Percentiles rank a stretch among this genome's conserved stretches.
These are phyloP conservation scores for Boloria euphrosyne DNA, from an alignment of 2,888 invertebrate genomes.

Conservation along the genomic window DNA sequence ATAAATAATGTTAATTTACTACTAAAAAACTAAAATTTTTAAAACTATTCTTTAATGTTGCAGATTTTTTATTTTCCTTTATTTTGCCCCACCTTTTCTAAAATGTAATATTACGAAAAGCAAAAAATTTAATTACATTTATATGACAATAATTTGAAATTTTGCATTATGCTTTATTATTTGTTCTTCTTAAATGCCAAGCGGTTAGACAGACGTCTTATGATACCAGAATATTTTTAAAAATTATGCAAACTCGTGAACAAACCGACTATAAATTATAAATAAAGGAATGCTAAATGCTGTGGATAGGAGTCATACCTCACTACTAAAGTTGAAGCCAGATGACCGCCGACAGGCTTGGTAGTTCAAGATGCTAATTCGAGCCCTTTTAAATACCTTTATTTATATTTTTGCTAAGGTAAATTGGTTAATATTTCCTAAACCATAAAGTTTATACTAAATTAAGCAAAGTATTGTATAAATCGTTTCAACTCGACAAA, in stretches of 20 bases:
- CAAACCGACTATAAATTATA: conserved; percentile 28
- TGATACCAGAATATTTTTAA: conserved; percentile 7
- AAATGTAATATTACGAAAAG: neutral
- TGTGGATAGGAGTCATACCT: conserved; percentile 68
- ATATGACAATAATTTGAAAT: neutral
- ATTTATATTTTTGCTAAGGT: conserved; percentile 37
- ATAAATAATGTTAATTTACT: too few species aligned
- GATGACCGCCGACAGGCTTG: conserved; percentile 71
- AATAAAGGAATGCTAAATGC: conserved; percentile 54
- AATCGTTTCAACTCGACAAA: conserved; percentile 35
- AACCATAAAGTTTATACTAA: conserved; percentile 45
- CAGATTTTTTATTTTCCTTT: too few species aligned
- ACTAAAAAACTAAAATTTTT: too few species aligned
- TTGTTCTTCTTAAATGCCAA: neutral
- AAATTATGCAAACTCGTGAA: conserved; percentile 26
- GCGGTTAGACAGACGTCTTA: neutral
- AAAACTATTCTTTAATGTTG: too few species aligned
- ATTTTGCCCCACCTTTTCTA: neutral
- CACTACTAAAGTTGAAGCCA: conserved; percentile 74
- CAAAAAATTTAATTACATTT: too few species aligned
- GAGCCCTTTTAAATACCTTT: conserved; percentile 48
- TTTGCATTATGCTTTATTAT: neutral
- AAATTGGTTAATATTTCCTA: conserved; percentile 37
- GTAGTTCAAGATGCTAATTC: conserved; percentile 60
- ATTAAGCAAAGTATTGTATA: conserved; percentile 18